Percentiles rank a stretch among this genome's conserved stretches.
Conservation (phyloP, 2,797 vertebrate species). For the Acanthurus lineatus region DNA sequence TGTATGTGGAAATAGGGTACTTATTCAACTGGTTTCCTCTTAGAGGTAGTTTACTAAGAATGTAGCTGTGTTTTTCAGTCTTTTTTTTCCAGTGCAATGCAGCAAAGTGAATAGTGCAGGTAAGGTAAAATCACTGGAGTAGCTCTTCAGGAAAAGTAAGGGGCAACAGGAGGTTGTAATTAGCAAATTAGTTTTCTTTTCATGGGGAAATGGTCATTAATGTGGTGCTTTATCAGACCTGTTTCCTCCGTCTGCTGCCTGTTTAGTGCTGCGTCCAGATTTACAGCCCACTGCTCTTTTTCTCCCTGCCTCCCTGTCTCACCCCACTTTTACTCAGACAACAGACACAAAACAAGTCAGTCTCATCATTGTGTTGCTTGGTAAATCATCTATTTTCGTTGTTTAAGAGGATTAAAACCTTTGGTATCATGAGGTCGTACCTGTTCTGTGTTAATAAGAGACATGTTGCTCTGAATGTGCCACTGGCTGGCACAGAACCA, state of each 20-base stretch:
- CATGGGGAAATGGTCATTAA: slow-evolving; percentile 90
- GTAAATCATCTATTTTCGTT: slow-evolving; percentile 17
- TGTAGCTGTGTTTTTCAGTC: slow-evolving; percentile 21
- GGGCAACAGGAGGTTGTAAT: slow-evolving; percentile 91
- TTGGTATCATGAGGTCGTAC: neutral
- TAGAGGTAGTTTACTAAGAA: slow-evolving; percentile 68
- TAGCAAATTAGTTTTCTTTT: slow-evolving; percentile 94
- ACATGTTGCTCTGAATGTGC: neutral
- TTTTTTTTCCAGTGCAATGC: neutral
- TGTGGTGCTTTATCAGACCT: slow-evolving; percentile 89
- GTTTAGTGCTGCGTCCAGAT: slow-evolving; percentile 43
- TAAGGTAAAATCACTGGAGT: slow-evolving; percentile 84
- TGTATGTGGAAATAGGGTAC: slow-evolving; percentile 50
- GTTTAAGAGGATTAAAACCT: neutral
- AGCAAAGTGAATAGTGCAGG: slow-evolving; percentile 67
- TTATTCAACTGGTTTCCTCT: slow-evolving; percentile 49
- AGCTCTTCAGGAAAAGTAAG: slow-evolving; percentile 84
- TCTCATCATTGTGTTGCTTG: slow-evolving; percentile 19
- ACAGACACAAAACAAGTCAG: slow-evolving; percentile 34
- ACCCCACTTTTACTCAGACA: slow-evolving; percentile 10
- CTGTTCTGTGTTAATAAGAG: neutral
- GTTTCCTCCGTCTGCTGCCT: slow-evolving; percentile 67
- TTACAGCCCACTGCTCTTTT: slow-evolving; percentile 42
- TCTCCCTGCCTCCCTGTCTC: slow-evolving; percentile 4
- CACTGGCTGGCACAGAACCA: neutral